Evolutionary conservation across 2,888 invertebrate genomes (phyloP), one percentile per base, ranked within the genome.

Genomic region (Amphipyra tragopoginis): DNA sequence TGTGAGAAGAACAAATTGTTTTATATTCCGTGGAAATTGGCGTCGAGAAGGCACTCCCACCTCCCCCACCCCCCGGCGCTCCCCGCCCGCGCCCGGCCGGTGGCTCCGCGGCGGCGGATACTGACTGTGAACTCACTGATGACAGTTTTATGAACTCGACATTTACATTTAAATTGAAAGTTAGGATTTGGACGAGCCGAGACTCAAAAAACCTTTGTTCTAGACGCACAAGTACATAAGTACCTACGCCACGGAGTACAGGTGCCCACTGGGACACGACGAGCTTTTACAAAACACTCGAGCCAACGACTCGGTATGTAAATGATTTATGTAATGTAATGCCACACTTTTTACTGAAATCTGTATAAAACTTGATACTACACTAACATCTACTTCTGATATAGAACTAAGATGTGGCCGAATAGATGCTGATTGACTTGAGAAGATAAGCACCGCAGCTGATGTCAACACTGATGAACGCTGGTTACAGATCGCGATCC

Each of bases 151-250:
- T 84, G 84, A 85, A 85, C 75, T 81, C 79, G 36, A 59, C 77
- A 86, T 86, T 85, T 84, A 83, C 86, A 86, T 86, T 82, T 83
- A 86, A 84, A 86, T 85, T 84, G 85, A 83, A 84, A 77, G 80
- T 77, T 79, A 75, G 81, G 73, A 77, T 80, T 79, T 73, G 64
- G 69, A 70, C 68, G 72, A 63, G 45, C 52, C 49, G 58, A 47
- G 21, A 38, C 48, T 59, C 43, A 56, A 68, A 68, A 69, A 53
- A 11, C 55, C 68, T 62, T 68, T 67, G 63, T 68, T 65, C 63
- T 49, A 51, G 47, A 39, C 26, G 13, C 13, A 15, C 42, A 13
- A n/a, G 39, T 61, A 48, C 34, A 42, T 51, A 42, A 48, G 50
- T 48, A 63, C n/a, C 15, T 33, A 36, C 5, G 8, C 33, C 21